These are phyloP conservation scores for Urechis unicinctus DNA, from an alignment of 2,888 invertebrate genomes.

Conservation along the genomic window DNA sequence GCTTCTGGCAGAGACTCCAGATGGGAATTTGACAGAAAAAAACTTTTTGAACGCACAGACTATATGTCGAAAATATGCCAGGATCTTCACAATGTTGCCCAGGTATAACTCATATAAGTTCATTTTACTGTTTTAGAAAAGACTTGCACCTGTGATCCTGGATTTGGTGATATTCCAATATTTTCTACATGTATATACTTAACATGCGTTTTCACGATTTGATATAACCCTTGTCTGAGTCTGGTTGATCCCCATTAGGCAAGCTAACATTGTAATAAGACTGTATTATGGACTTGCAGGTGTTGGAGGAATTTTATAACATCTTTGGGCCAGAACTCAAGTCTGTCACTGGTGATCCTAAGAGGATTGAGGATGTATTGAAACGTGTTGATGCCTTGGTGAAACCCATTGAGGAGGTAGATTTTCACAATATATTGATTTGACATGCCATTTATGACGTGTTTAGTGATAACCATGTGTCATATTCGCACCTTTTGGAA, in stretches of 20 bases:
- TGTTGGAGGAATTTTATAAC: conserved; percentile 79
- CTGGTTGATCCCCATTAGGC: no score
- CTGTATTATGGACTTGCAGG: conserved; percentile 54
- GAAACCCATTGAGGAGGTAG: conserved; percentile 55
- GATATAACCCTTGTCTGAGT: no score
- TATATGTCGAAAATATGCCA: conserved; percentile 75
- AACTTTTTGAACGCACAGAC: conserved; percentile 76
- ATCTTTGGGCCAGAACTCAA: conserved; percentile 82
- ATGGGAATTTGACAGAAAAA: conserved; percentile 85
- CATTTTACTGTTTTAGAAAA: no score
- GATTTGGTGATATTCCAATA: neutral
- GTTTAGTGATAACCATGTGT: no score
- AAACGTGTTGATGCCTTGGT: conserved; percentile 73
- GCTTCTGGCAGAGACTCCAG: conserved; percentile 73
- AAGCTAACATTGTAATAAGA: no score
- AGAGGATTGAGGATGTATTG: conserved; percentile 76
- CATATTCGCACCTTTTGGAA: no score
- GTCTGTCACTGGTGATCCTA: conserved; percentile 78
- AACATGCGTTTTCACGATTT: no score
- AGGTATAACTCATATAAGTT: no score
- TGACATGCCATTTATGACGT: neutral
- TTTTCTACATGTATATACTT: no score
- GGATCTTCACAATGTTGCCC: conserved; percentile 72
- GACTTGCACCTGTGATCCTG: neutral
- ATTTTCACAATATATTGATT: neutral